Percentiles rank a stretch among this genome's conserved stretches.
Conservation (phyloP, 2,797 vertebrate genomes). For the Sphenopsis melanotis region DNA sequence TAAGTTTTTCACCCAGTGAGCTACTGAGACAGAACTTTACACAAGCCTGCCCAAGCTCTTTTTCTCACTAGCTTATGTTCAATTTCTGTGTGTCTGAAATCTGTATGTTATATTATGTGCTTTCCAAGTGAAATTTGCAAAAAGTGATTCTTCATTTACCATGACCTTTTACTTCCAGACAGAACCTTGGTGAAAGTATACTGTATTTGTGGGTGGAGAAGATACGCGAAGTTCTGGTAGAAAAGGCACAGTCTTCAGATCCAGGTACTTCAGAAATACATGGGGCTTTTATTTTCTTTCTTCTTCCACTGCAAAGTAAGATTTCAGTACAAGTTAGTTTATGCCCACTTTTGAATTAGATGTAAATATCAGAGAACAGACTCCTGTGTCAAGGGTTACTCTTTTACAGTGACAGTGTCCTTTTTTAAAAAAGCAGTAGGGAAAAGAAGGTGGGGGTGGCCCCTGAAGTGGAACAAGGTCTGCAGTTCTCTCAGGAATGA, state of each 20-base stretch:
- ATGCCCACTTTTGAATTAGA: not conserved
- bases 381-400: not conserved
- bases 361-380: not conserved
- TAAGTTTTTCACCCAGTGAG: not conserved
- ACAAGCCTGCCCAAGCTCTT: not conserved
- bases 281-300: not conserved
- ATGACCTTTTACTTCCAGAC: slow-evolving; percentile 77
- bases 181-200: slow-evolving; percentile 90
- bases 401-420: not conserved
- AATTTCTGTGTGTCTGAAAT: not conserved
- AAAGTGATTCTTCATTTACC: not conserved
- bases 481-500: not conserved
- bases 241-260: slow-evolving; percentile 81
- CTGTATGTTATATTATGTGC: not conserved
- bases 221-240: slow-evolving; percentile 87
- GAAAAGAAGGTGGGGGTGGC: not conserved
- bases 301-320: not conserved
- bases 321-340: not conserved
- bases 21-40: not conserved
- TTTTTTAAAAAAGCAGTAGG: not conserved
- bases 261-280: slow-evolving; percentile 78
- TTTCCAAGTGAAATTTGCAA: not conserved
- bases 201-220: slow-evolving; percentile 96
- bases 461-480: not conserved
- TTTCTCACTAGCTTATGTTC: not conserved